Evolutionary conservation across 2,113 vertebrate genomes (phyloP), one percentile per base, ranked within the genome.

Genomic region (Nannospalax galili): DNA sequence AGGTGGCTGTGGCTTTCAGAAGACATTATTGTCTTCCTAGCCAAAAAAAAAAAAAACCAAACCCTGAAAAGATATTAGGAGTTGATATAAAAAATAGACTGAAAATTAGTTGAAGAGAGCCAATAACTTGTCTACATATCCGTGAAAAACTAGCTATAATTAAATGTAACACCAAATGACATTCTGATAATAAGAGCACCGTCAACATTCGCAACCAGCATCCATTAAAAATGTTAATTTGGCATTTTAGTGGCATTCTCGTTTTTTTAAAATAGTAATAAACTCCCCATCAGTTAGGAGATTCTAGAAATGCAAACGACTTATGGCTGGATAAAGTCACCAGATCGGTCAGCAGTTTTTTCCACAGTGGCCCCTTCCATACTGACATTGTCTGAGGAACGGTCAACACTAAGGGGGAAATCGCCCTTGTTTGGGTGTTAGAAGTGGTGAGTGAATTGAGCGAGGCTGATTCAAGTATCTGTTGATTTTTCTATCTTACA

Each of bases 181-280:
- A 72, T 87, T 69, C 65, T 35, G 74, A 77, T 82, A 81, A 75
- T 80, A 93, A 86, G 17, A 77, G 82, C 2, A 40, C 24, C 45
- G 90, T 91, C 75, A 77, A 78, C 17, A 77, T n/a, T 78, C n/a
- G 84, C 70, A 77, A 91, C 40, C 52, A 84, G 52, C 20, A 56
- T 30, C 56, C 70, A 30, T 56, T 17, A 40, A 52, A 88, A 89
- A 82, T 90, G 58, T 52, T 85, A 64, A 56, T 42, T 90, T 80
- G 65, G 65, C 28, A 52, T 58, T 70, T 90, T 42, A 65, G n/a
- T 30, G 7, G 48, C 15, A 37, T 37, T 91, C 65, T 85, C 22
- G 67, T 73, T 65, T 74, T 56, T 42, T 60, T 69, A 7, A 52
- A 52, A 52, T 72, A 37, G 52, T 72, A 88, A 22, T 11, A 92